Conservation (phyloP, 2,797 vertebrate species). For the Rhinophrynus dorsalis region DNA sequence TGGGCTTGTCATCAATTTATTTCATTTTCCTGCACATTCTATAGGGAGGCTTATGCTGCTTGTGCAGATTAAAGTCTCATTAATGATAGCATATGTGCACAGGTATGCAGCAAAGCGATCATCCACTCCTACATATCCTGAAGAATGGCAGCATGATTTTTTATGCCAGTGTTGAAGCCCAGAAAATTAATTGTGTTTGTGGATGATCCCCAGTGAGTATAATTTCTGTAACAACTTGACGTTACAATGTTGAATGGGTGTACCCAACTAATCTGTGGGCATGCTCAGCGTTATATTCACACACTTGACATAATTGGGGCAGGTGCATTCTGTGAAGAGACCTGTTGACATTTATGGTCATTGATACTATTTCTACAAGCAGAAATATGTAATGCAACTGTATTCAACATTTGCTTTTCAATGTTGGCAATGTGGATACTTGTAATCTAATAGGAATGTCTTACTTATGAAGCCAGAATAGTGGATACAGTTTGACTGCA, state of each 20-base stretch:
- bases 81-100: too few relatives aligned
- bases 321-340: constrained; percentile 28
- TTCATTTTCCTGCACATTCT: too few relatives aligned
- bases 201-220: neutral
- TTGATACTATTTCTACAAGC: constrained; percentile 22
- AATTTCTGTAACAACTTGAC: neutral
- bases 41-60: too few relatives aligned
- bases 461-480: constrained; percentile 6
- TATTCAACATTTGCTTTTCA: constrained; percentile 29
- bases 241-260: neutral
- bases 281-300: neutral
- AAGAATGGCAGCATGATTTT: too few relatives aligned
- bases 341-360: constrained; percentile 39
- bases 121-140: too few relatives aligned
- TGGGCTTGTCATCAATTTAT: too few relatives aligned
- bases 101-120: too few relatives aligned
- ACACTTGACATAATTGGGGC: constrained; percentile 11
- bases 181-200: too few relatives aligned
- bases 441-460: constrained; percentile 24
- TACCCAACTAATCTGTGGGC: neutral
- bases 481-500: neutral
- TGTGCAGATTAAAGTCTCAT: too few relatives aligned
- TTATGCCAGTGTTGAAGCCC: too few relatives aligned
- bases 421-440: neutral
- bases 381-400: constrained; percentile 13